Percentiles rank a stretch among this genome's conserved stretches.
These are phyloP conservation scores for Trachelus tabidus DNA, from an alignment of 2,888 invertebrate genomes.

Conservation along the genomic window DNA sequence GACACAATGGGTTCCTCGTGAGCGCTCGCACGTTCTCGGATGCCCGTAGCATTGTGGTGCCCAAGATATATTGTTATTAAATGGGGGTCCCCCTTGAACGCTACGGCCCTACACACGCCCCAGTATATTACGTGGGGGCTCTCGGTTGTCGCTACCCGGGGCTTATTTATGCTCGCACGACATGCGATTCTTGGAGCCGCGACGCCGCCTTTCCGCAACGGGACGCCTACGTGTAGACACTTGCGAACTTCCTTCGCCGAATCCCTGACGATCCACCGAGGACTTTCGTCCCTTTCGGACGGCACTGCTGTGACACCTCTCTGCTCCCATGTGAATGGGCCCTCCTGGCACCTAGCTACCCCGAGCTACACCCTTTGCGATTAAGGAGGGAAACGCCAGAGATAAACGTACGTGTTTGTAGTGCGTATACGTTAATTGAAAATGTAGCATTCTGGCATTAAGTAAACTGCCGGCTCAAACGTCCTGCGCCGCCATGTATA, in stretches of 20 bases:
- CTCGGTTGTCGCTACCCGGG: slow-evolving; percentile 23
- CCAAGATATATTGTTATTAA: slow-evolving; percentile 66
- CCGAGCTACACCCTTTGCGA: no score
- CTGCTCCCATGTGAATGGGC: no score
- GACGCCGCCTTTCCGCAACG: neutral
- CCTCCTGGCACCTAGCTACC: no score
- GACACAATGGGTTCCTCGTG: slow-evolving; percentile 32
- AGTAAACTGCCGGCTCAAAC: slow-evolving; percentile 49
- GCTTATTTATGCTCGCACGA: slow-evolving; percentile 49
- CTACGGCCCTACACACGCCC: slow-evolving; percentile 47
- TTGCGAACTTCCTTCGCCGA: no score
- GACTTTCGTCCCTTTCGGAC: no score
- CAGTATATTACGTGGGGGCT: slow-evolving; percentile 53
- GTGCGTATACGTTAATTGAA: neutral
- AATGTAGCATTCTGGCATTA: slow-evolving; percentile 28
- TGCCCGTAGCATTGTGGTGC: slow-evolving; percentile 47
- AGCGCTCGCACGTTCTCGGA: slow-evolving; percentile 23
- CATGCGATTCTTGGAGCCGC: slow-evolving; percentile 44
- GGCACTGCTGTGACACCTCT: no score
- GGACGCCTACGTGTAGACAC: no score
- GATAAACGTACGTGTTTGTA: no score
- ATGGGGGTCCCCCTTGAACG: slow-evolving; percentile 57
- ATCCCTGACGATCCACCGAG: no score
- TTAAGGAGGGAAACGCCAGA: no score
- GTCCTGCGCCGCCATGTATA: slow-evolving; percentile 26